Conservation (phyloP, 2,888 invertebrate species). For the Andrena bicolor region DNA sequence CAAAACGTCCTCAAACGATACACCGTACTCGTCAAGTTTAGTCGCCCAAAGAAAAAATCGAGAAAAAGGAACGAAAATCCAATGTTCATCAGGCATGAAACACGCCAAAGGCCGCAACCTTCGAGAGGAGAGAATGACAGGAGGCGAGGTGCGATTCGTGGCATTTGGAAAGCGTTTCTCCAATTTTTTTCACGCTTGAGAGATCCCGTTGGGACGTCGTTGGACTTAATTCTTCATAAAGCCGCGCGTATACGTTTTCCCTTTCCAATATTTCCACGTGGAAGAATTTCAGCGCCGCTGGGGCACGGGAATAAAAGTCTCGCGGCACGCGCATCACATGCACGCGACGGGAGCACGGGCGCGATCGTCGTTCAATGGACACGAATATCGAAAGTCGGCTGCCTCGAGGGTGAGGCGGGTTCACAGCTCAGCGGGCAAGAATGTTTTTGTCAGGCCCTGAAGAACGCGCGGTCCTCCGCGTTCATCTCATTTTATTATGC, state of each 20-base stretch:
- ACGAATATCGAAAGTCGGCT: slow-evolving; percentile 44
- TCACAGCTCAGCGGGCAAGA: slow-evolving; percentile 77
- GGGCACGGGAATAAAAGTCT: slow-evolving; percentile 44
- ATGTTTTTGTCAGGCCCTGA: slow-evolving; percentile 75
- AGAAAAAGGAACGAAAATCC: background rate
- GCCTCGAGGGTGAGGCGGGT: slow-evolving; percentile 44
- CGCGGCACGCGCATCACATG: slow-evolving; percentile 15
- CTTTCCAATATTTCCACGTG: slow-evolving; percentile 63
- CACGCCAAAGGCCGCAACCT: background rate
- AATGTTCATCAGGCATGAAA: background rate
- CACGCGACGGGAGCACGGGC: slow-evolving; percentile 7
- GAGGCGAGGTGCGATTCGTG: slow-evolving; percentile 10
- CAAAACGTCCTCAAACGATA: too few species aligned
- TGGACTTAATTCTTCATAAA: slow-evolving; percentile 53
- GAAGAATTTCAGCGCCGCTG: slow-evolving; percentile 54
- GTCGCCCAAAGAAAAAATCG: too few species aligned
- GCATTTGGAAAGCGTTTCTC: slow-evolving; percentile 23
- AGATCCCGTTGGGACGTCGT: slow-evolving; percentile 41
- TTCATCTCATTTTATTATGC: slow-evolving; percentile 54
- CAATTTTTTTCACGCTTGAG: slow-evolving; percentile 46
- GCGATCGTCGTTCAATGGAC: slow-evolving; percentile 58
- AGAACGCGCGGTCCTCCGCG: slow-evolving; percentile 55
- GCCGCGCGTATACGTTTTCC: slow-evolving; percentile 48
- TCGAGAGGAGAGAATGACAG: background rate
- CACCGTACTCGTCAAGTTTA: too few species aligned